These are phyloP conservation scores for Bombus confusus DNA, from an alignment of 1,140 invertebrate species.

Conservation along the genomic window DNA sequence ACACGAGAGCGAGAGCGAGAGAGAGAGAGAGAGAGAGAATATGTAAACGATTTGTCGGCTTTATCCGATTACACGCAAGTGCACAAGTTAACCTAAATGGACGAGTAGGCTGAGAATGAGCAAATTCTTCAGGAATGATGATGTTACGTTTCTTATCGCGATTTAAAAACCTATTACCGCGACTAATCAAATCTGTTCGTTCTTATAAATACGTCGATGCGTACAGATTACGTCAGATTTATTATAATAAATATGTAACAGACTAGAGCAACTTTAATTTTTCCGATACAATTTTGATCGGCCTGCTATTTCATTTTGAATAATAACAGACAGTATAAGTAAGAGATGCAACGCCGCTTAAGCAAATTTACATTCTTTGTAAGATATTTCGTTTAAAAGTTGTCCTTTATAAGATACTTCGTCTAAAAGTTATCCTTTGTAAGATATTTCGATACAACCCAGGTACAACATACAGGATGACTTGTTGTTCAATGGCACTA, in stretches of 20 bases:
- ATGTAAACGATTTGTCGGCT: conserved; percentile 47
- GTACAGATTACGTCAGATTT: too few relatives aligned
- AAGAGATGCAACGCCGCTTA: not conserved
- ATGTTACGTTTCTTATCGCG: conserved; percentile 13
- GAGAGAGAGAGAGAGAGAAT: not conserved
- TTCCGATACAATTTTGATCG: too few relatives aligned
- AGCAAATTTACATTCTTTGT: too few relatives aligned
- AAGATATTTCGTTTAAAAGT: not conserved
- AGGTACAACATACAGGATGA: too few relatives aligned
- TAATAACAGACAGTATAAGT: too few relatives aligned
- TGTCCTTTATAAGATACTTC: too few relatives aligned
- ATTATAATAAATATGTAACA: too few relatives aligned
- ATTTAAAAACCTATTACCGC: conserved; percentile 54
- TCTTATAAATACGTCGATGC: not conserved
- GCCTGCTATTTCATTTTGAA: too few relatives aligned
- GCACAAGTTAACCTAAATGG: conserved; percentile 48
- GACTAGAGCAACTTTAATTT: too few relatives aligned
- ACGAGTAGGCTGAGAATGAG: conserved; percentile 57
- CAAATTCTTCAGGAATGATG: conserved; percentile 61
- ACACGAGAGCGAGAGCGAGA: not conserved
- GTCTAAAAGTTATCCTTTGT: too few relatives aligned
- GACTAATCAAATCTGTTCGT: not conserved
- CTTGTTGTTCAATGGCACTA: too few relatives aligned
- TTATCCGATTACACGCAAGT: conserved; percentile 27
- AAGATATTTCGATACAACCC: too few relatives aligned